Conservation (phyloP, 1,140 invertebrate genomes). For the Drosophila takahashii region DNA sequence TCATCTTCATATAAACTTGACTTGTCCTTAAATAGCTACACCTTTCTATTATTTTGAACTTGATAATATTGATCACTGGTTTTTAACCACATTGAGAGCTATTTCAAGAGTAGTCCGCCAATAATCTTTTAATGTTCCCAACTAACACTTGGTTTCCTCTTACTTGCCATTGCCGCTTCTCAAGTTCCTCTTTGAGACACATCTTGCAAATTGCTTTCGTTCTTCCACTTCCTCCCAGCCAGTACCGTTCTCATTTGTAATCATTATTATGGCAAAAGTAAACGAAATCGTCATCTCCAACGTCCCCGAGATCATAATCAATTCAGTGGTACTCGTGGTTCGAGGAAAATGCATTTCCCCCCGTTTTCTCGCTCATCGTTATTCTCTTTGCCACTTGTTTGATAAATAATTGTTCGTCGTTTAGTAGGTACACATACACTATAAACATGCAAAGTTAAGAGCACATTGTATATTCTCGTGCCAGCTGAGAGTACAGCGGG, state of each 20-base stretch:
- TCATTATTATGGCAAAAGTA: slow-evolving; percentile 27
- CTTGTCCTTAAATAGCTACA: too few species aligned
- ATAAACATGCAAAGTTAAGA: slow-evolving; percentile 63
- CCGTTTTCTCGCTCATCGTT: slow-evolving; percentile 7
- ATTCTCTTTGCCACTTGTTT: slow-evolving; percentile 59
- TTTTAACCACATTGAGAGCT: too few species aligned
- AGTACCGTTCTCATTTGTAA: slow-evolving; percentile 26
- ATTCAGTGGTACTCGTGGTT: slow-evolving; percentile 11
- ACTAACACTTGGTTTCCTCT: slow-evolving; percentile 11
- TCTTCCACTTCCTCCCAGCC: slow-evolving; percentile 14
- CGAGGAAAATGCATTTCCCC: slow-evolving; percentile 7
- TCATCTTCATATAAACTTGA: too few species aligned
- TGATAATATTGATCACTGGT: too few species aligned
- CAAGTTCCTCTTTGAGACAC: slow-evolving; percentile 20
- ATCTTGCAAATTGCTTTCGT: slow-evolving; percentile 37
- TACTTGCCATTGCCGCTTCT: slow-evolving; percentile 7
- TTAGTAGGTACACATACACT: slow-evolving; percentile 56
- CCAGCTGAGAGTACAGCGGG: background rate
- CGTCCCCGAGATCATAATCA: slow-evolving; percentile 13
- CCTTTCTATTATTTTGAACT: too few species aligned
- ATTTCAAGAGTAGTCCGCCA: slow-evolving; percentile 2
- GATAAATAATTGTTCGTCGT: slow-evolving; percentile 73
- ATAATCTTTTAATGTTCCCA: slow-evolving; percentile 11
- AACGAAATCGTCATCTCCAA: slow-evolving; percentile 16
- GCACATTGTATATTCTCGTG: slow-evolving; percentile 40